phyloP scores from a whole-genome alignment of 2,113 vertebrate genomes.

The Ictalurus furcatus region DNA sequence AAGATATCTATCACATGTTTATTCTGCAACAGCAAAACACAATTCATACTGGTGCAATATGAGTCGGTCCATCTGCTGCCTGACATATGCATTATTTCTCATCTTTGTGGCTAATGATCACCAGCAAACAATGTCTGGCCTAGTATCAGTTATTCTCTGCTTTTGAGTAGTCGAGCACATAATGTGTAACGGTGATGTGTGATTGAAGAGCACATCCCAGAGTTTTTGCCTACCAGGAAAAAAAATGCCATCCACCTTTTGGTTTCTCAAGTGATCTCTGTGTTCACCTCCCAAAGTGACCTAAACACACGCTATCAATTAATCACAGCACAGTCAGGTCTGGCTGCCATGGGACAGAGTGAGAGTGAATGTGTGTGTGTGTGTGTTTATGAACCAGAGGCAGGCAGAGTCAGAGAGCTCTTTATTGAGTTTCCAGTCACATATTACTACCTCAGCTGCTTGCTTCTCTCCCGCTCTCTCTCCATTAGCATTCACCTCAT shows the following conservation, averaged over 20 bases:
- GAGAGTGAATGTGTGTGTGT: not conserved
- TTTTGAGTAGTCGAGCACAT: not conserved
- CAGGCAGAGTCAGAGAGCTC: conserved; percentile 1
- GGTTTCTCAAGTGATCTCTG: not conserved
- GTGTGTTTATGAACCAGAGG: not conserved
- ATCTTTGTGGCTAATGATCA: not conserved
- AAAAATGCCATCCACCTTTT: not conserved
- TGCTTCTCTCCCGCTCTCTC: not conserved
- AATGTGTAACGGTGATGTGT: not conserved
- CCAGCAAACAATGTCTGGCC: not conserved
- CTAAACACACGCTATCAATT: conserved; percentile 21
- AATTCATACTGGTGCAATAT: not conserved
- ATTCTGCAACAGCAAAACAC: not conserved
- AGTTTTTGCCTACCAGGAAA: not conserved
- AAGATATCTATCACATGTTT: not conserved
- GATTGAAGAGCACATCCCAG: not conserved
- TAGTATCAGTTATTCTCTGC: not conserved
- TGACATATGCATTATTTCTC: conserved; percentile 8
- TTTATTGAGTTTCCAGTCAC: conserved; percentile 48
- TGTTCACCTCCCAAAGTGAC: conserved; percentile 22
- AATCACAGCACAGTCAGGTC: conserved; percentile 20
- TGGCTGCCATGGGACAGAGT: conserved; percentile 4
- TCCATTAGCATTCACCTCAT: conserved; percentile 17
- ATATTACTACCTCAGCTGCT: conserved; percentile 36
- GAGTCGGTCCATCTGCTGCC: not conserved